A percentile compares a stretch with the other conserved stretches of the same genome.
Conservation (phyloP, 2,797 vertebrate genomes). For the Potorous gilbertii region DNA sequence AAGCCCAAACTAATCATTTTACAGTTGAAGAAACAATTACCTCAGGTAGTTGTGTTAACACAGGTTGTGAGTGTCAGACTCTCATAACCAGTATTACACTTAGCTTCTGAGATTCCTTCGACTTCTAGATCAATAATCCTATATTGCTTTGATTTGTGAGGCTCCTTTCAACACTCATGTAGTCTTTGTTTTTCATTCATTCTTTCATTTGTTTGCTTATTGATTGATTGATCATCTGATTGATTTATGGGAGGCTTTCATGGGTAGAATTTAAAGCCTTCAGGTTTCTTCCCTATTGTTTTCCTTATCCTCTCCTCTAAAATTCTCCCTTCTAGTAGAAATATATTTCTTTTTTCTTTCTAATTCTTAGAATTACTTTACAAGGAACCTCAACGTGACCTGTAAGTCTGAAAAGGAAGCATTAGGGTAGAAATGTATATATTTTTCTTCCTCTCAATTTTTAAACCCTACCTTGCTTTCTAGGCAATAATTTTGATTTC, state of each 20-base stretch:
- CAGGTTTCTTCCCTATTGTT: background rate
- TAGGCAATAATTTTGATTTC: slow-evolving; percentile 58
- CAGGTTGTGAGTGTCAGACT: too few species aligned
- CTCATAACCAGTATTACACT: background rate
- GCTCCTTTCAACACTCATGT: background rate
- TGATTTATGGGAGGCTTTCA: background rate
- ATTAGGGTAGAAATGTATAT: background rate
- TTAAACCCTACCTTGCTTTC: slow-evolving; percentile 31
- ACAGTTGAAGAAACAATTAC: too few species aligned
- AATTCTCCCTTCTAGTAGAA: background rate
- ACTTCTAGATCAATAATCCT: background rate
- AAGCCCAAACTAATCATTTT: too few species aligned
- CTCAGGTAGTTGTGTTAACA: too few species aligned
- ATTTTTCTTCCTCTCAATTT: background rate
- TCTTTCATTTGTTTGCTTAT: background rate
- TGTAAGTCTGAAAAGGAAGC: background rate
- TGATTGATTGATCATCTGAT: background rate
- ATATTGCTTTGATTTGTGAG: background rate
- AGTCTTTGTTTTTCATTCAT: background rate
- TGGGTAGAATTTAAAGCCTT: background rate
- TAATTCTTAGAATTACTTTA: background rate
- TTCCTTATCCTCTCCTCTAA: background rate
- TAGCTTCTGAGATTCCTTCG: background rate
- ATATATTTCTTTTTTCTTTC: background rate
- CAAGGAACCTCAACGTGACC: background rate